Evolutionary conservation across 1,140 invertebrate genomes (phyloP).

Genomic region (Tenebrio molitor): DNA sequence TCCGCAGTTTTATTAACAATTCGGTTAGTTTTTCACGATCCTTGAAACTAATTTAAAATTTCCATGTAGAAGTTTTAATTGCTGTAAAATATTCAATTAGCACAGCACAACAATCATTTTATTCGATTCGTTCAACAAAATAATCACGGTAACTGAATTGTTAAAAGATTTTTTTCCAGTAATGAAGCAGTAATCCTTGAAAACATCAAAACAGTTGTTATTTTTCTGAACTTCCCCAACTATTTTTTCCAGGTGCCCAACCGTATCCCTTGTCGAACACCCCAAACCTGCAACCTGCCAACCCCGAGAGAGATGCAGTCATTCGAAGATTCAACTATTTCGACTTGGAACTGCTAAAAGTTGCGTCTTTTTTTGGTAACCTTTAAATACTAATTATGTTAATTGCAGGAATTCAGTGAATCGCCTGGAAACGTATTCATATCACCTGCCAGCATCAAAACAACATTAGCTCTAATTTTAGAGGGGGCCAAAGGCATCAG

Average conservation of each 20-base stretch:
- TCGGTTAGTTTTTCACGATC: background rate
- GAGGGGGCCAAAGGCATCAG: conserved; percentile 74
- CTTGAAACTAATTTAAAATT: conserved; percentile 10
- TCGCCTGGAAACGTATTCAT: conserved; percentile 74
- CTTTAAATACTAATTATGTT: conserved; percentile 42
- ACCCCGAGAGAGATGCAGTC: conserved; percentile 32
- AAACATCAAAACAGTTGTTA: background rate
- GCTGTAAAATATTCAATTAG: conserved; percentile 33
- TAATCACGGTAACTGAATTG: no score
- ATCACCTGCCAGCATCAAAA: conserved; percentile 78
- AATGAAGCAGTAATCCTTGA: conserved; percentile 23
- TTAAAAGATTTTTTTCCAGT: background rate
- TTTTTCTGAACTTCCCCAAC: no score
- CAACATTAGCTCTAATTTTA: conserved; percentile 73
- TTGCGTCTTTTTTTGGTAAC: conserved; percentile 31
- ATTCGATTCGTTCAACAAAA: background rate
- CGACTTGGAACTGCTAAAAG: conserved; percentile 60
- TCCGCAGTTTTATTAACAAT: conserved; percentile 4
- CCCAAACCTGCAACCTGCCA: conserved; percentile 31
- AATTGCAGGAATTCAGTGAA: conserved; percentile 61
- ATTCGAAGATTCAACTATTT: conserved; percentile 59
- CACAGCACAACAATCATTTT: conserved; percentile 17
- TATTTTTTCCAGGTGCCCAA: conserved; percentile 16
- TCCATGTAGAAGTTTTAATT: background rate
- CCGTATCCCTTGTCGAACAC: background rate